These are phyloP conservation scores for Clarias batrachus DNA, from an alignment of 2,113 vertebrate genomes.

Conservation along the genomic window DNA sequence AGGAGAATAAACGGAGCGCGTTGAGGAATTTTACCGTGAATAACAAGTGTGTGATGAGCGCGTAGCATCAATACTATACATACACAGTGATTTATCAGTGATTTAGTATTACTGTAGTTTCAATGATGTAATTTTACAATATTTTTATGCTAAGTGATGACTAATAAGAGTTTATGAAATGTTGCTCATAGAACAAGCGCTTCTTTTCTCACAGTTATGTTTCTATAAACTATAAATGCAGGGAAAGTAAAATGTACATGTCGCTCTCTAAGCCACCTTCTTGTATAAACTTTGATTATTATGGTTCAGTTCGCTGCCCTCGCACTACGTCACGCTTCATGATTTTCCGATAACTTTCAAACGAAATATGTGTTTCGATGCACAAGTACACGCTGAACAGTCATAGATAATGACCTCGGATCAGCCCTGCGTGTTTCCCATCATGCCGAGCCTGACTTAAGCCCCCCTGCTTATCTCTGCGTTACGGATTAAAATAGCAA, in stretches of 20 bases:
- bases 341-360: not conserved
- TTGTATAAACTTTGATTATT: no score
- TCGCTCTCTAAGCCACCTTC: no score
- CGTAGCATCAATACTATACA: not conserved
- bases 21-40: conserved; percentile 55
- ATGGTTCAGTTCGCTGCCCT: no score
- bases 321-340: not conserved
- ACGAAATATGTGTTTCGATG: not conserved
- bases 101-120: not conserved
- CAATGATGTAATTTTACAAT: not conserved
- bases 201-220: no score
- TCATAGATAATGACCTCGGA: not conserved
- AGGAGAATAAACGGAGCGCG: conserved; percentile 62
- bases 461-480: conserved; percentile 52
- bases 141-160: not conserved
- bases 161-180: not conserved
- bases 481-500: conserved; percentile 57
- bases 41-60: not conserved
- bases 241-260: not conserved
- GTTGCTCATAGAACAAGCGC: not conserved
- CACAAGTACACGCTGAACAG: not conserved
- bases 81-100: no score
- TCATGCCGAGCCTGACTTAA: conserved; percentile 51
- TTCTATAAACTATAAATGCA: no score
- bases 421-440: conserved; percentile 10